phyloP scores from a whole-genome alignment of 23 tunicate genomes.

The Diplosoma virens region DNA sequence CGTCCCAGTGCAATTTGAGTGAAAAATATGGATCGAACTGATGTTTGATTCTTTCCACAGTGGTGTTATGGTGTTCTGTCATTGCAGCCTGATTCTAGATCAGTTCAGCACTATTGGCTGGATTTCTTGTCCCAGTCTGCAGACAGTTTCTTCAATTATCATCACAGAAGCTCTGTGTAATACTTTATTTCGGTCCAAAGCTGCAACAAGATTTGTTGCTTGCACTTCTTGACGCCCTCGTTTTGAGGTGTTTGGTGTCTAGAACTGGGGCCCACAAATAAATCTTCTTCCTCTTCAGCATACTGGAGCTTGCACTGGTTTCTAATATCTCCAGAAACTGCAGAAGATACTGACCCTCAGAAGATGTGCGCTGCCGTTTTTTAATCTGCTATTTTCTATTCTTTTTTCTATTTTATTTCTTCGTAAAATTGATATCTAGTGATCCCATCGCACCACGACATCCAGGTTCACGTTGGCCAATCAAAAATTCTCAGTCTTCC shows the following conservation, averaged over 20 bases:
- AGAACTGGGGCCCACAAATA: background rate
- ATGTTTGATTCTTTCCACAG: background rate
- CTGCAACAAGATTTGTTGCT: background rate
- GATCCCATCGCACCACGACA: background rate
- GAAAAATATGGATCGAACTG: background rate
- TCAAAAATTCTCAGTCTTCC: background rate
- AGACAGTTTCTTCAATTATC: background rate
- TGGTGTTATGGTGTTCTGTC: background rate
- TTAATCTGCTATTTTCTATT: background rate
- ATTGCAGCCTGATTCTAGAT: background rate
- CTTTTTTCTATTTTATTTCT: background rate
- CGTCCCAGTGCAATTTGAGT: background rate
- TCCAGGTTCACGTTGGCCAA: background rate
- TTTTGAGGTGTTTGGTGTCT: background rate
- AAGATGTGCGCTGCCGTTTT: background rate
- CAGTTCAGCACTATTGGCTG: background rate
- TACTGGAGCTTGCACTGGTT: background rate
- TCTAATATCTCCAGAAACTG: background rate
- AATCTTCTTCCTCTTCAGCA: background rate
- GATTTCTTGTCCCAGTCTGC: background rate
- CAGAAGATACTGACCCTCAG: background rate
- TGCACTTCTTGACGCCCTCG: background rate
- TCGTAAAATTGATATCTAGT: background rate
- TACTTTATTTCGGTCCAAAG: background rate
- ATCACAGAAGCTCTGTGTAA: background rate